phyloP scores from a whole-genome alignment of 53 echinoderm and acorn worm species.

The Arbacia lixula region DNA sequence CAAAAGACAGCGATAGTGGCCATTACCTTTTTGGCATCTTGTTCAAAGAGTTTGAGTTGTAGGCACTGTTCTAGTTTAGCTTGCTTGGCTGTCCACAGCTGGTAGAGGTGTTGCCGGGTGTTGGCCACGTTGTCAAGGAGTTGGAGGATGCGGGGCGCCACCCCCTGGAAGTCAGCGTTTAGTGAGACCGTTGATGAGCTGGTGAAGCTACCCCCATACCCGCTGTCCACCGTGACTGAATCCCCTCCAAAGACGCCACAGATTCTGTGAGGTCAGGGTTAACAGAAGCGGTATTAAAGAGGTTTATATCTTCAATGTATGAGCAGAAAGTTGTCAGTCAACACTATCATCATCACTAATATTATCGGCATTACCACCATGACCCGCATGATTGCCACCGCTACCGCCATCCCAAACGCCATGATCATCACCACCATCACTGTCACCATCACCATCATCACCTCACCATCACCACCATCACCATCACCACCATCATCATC shows the following conservation, averaged over 20 bases:
- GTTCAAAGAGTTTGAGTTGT: conserved; percentile 90
- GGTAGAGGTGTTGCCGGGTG: conserved; percentile 83
- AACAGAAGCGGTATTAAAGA: background rate
- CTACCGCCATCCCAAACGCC: background rate
- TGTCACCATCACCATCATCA: conserved; percentile 30
- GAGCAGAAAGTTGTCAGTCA: background rate
- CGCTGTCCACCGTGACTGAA: conserved; percentile 83
- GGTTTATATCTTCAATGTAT: background rate
- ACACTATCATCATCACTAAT: background rate
- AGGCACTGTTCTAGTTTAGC: conserved; percentile 91
- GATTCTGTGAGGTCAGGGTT: conserved; percentile 75
- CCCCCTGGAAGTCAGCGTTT: conserved; percentile 93
- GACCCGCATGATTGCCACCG: background rate
- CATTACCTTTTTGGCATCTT: conserved; percentile 93
- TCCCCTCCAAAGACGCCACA: conserved; percentile 84
- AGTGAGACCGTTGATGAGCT: conserved; percentile 80
- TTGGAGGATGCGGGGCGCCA: conserved; percentile 84
- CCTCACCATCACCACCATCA: conserved; percentile 17
- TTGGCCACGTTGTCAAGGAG: conserved; percentile 86
- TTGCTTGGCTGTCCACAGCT: conserved; percentile 92
- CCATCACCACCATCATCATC: conserved; percentile 1
- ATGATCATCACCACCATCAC: conserved; percentile 11
- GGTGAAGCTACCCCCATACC: conserved; percentile 93
- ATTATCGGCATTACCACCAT: background rate
- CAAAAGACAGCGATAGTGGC: no score